Conservation (phyloP, 1,140 invertebrate genomes). For the Acromyrmex echinatior region DNA sequence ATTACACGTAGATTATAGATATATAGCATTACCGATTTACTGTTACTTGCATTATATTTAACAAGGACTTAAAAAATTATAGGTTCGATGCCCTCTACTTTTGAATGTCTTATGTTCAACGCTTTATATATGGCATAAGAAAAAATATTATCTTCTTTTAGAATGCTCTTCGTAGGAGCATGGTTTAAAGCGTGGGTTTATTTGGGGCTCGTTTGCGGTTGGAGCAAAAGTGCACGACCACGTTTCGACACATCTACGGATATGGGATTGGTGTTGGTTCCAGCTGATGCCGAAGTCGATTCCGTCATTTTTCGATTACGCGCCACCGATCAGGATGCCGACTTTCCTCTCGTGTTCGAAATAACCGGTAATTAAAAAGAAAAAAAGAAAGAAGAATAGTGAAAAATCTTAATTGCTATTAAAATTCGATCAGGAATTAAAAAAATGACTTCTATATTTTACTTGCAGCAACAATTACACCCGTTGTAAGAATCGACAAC, state of each 20-base stretch:
- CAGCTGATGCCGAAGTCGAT: constrained; percentile 92
- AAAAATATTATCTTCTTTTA: constrained; percentile 55
- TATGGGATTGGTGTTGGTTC: constrained; percentile 93
- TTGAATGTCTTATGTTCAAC: not conserved
- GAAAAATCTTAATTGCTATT: not conserved
- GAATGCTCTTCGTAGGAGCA: constrained; percentile 84
- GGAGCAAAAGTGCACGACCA: constrained; percentile 88
- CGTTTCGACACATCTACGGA: constrained; percentile 93
- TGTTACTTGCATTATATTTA: constrained; percentile 12
- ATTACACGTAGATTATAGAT: constrained; percentile 39
- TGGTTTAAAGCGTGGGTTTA: constrained; percentile 85
- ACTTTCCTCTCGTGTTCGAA: constrained; percentile 94
- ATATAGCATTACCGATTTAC: not conserved
- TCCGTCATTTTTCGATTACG: constrained; percentile 94
- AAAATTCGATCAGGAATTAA: not conserved
- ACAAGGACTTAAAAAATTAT: not conserved
- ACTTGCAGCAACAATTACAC: constrained; percentile 88
- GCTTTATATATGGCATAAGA: not conserved
- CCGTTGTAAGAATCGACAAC: constrained; percentile 91
- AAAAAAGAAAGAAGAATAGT: not conserved
- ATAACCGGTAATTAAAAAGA: constrained; percentile 88
- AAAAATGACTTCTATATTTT: not conserved
- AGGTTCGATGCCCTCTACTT: not conserved
- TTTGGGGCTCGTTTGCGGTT: constrained; percentile 81
- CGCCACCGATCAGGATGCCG: constrained; percentile 94